Base-by-base conservation (phyloP, 2,113 vertebrate species). In the Orcinus orca region DNA sequence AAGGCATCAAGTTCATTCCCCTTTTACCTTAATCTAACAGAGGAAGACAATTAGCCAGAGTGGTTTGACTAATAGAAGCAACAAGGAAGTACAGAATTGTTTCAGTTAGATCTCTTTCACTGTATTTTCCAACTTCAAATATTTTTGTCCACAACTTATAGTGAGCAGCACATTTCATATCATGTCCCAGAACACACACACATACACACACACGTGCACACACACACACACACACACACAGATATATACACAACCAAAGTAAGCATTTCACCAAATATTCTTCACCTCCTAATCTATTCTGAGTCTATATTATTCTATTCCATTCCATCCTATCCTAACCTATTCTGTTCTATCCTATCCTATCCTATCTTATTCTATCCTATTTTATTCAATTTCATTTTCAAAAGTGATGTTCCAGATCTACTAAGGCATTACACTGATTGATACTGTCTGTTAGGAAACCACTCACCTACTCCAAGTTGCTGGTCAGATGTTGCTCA, bases 351-450 rank as follows among this genome's bases (percentile, higher is more conserved):
- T 7, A 55, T 67, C 8, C 12, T 12, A 79, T 18, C 26, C 10
- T 41, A 33, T 44, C 18, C 11, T 50, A 63, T 63, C 60, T 21
- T 63, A 41, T 63, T 83, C 65, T 90, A 10, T 80, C 44, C 58
- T 77, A 90, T 88, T 91, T 41, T 50, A 81, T 62, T 76, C 4
- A 73, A 76, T 67, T 96, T 93, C 79, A 85, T 79, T 95, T 95
- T 85, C 12, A 87, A 83, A 95, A 88, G 17, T 80, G 14, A 94
- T 90, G 14, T 33, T 38, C 55, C 47, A 93, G 11, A 80, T 84
- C 31, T 85, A 88, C 60, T 85, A 63, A 53, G 53, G 17, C 53
- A 53, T 53, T 53, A 53, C 53, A 84, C 80, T 97, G 88, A 95
- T 84, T 94, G 17, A 73, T 92, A 88, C 50, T 44, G 18, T 87